A percentile compares a stretch with the other conserved stretches of the same genome.
phyloP scores from a whole-genome alignment of 35 echinoderm and acorn worm genomes.

The Holothuria glaberrima region DNA sequence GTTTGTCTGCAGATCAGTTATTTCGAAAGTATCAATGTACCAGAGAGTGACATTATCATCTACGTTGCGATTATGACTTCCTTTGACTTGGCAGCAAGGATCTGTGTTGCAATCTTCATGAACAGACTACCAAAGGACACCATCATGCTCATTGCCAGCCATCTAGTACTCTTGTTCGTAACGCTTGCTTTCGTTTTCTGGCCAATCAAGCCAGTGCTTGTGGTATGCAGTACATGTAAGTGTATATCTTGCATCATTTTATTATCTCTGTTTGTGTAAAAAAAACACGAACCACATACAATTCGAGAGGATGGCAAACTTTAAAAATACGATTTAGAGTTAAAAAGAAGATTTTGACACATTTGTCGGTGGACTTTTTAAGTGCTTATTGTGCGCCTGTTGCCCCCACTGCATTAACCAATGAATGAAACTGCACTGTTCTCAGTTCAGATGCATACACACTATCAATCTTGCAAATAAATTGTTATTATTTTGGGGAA shows the following conservation, averaged over 20 bases:
- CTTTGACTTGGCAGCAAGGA: not conserved
- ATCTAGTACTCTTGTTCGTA: not conserved
- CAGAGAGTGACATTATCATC: slow-evolving; percentile 5
- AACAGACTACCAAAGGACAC: not conserved
- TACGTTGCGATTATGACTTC: not conserved
- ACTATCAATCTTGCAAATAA: no score
- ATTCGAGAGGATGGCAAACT: no score
- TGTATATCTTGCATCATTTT: not conserved
- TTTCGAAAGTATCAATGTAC: slow-evolving; percentile 27
- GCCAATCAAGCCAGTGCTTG: slow-evolving; percentile 8
- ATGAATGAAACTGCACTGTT: no score
- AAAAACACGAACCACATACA: no score
- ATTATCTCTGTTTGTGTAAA: no score
- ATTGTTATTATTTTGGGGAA: no score
- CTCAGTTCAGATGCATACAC: no score
- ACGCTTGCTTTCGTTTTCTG: not conserved
- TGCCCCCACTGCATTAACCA: no score
- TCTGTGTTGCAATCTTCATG: not conserved
- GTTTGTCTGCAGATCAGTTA: slow-evolving; percentile 23
- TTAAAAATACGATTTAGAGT: no score
- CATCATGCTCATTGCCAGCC: not conserved
- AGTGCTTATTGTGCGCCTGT: no score
- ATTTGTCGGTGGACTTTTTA: no score
- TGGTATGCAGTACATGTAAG: slow-evolving; percentile 13
- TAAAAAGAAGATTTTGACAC: no score